A percentile compares a stretch with the other conserved stretches of the same genome.
phyloP scores from a whole-genome alignment of 2,888 invertebrate species.

The Tachina grossa region DNA sequence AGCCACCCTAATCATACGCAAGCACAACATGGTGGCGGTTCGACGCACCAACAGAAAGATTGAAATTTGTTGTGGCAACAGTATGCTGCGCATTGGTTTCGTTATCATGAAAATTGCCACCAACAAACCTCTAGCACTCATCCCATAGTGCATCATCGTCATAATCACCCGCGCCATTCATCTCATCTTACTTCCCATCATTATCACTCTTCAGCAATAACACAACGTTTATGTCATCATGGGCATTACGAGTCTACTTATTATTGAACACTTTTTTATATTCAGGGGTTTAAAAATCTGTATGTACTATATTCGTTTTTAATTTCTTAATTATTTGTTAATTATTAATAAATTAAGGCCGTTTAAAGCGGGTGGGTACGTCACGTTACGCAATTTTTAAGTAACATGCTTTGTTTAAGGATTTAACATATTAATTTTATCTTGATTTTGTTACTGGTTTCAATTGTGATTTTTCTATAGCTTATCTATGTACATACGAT shows the following conservation, averaged over 20 bases:
- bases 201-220: slow-evolving; percentile 24
- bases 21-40: slow-evolving; percentile 57
- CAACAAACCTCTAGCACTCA: slow-evolving; percentile 49
- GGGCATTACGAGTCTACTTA: slow-evolving; percentile 70
- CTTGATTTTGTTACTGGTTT: slow-evolving; percentile 23
- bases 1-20: slow-evolving; percentile 73
- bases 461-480: slow-evolving; percentile 44
- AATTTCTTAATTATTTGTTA: slow-evolving; percentile 48
- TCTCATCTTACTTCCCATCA: slow-evolving; percentile 72
- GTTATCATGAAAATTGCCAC: slow-evolving; percentile 67
- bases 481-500: neutral
- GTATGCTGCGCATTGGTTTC: slow-evolving; percentile 79
- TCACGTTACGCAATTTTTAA: neutral
- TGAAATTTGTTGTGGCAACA: slow-evolving; percentile 80
- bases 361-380: slow-evolving; percentile 34
- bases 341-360: slow-evolving; percentile 31
- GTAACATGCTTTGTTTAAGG: neutral
- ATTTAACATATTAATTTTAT: slow-evolving; percentile 15
- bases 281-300: slow-evolving; percentile 60
- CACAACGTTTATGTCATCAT: slow-evolving; percentile 54
- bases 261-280: slow-evolving; percentile 60
- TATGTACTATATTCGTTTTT: slow-evolving; percentile 11
- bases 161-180: slow-evolving; percentile 24
- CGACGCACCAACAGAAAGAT: slow-evolving; percentile 79
- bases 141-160: slow-evolving; percentile 71